phyloP scores from a whole-genome alignment of 2,888 invertebrate species.

The Perizoma flavofasciatum region DNA sequence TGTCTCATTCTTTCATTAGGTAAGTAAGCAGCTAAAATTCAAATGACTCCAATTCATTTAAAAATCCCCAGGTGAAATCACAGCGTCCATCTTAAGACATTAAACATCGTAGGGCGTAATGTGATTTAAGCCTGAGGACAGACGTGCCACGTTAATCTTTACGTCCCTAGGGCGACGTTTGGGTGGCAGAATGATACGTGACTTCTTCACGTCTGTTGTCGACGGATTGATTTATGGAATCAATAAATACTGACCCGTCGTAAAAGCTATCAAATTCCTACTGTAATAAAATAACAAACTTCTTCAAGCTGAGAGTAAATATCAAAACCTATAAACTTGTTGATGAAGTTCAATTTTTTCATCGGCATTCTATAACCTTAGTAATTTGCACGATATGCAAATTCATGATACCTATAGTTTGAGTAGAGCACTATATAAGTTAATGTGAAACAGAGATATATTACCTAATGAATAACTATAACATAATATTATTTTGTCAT shows the following conservation, averaged over 20 bases:
- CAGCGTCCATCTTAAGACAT: conserved; percentile 62
- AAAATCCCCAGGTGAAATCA: conserved; percentile 51
- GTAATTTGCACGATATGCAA: no score
- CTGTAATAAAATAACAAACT: no score
- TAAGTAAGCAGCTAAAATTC: conserved; percentile 3
- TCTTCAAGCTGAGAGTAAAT: no score
- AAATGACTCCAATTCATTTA: conserved; percentile 30
- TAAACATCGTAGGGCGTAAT: conserved; percentile 72
- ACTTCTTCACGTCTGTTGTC: conserved; percentile 60
- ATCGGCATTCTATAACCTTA: no score
- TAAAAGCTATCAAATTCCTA: conserved; percentile 1
- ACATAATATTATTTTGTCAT: no score
- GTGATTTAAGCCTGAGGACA: conserved; percentile 77
- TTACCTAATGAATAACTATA: no score
- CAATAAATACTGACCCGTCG: conserved; percentile 34
- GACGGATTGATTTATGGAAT: conserved; percentile 54
- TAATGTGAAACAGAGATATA: no score
- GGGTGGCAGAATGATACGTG: conserved; percentile 60
- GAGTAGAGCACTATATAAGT: no score
- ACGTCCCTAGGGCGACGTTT: conserved; percentile 70
- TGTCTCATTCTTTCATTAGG: no score
- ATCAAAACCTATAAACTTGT: no score
- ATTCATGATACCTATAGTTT: no score
- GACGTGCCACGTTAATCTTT: conserved; percentile 75
- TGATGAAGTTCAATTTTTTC: no score